These are phyloP conservation scores for Noctua comes DNA, from an alignment of 2,888 invertebrate species.

Conservation along the genomic window DNA sequence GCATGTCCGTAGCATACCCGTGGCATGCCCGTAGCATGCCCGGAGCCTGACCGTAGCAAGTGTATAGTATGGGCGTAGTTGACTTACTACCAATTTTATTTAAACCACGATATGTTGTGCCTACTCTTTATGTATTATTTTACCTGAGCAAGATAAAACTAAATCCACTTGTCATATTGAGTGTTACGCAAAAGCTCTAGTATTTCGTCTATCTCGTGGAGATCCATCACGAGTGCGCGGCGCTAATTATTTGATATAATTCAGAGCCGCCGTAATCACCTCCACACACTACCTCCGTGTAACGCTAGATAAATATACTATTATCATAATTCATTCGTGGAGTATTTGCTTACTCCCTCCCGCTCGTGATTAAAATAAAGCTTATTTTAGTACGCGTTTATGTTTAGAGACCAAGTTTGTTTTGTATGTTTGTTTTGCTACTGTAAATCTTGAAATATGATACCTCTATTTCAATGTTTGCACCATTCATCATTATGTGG, in stretches of 20 bases:
- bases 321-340: slow-evolving; percentile 53
- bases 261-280: slow-evolving; percentile 68
- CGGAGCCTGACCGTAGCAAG: slow-evolving; percentile 10
- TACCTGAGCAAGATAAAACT: slow-evolving; percentile 15
- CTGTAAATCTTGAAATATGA: slow-evolving; percentile 1
- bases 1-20: not conserved
- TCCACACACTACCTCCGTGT: slow-evolving; percentile 36
- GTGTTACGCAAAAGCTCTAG: slow-evolving; percentile 14
- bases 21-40: not conserved
- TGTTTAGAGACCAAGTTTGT: slow-evolving; percentile 1
- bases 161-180: slow-evolving; percentile 1
- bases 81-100: not conserved
- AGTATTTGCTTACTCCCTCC: slow-evolving; percentile 33
- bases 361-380: slow-evolving; percentile 40
- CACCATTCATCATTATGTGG: slow-evolving; percentile 1
- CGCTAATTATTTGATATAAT: slow-evolving; percentile 75
- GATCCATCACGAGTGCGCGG: slow-evolving; percentile 61
- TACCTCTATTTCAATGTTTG: not conserved
- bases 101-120: not conserved
- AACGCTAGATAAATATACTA: slow-evolving; percentile 53
- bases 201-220: slow-evolving; percentile 24
- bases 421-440: slow-evolving; percentile 15
- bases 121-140: not conserved
- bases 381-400: slow-evolving; percentile 19
- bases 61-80: not conserved